Evolutionary conservation across 2,888 invertebrate genomes (phyloP).

Genomic region (Dryobotodes eremita): DNA sequence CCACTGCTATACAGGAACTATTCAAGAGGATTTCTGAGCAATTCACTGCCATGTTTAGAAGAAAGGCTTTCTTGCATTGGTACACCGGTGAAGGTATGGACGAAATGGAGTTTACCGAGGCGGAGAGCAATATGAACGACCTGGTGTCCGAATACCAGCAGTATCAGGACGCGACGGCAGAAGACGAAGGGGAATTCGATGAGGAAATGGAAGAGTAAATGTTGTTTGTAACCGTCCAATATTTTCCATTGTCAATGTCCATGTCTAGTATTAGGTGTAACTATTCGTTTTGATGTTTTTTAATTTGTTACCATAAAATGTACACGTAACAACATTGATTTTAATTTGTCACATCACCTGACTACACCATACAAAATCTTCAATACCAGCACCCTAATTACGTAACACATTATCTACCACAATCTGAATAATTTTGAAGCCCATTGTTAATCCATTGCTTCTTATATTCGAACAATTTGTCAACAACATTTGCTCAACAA

Average conservation of each 20-base stretch:
- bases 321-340: constrained; percentile 31
- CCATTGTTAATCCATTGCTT: too few relatives aligned
- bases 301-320: constrained; percentile 60
- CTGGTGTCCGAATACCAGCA: constrained; percentile 97
- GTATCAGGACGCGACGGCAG: constrained; percentile 97
- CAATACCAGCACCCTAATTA: too few relatives aligned
- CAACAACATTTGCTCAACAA: too few relatives aligned
- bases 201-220: constrained; percentile 90
- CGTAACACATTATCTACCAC: too few relatives aligned
- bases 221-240: constrained; percentile 67
- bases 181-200: constrained; percentile 96
- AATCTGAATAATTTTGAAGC: too few relatives aligned
- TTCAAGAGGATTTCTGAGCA: constrained; percentile 97
- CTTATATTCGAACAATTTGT: too few relatives aligned
- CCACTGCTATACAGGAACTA: constrained; percentile 96
- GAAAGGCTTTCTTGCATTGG: constrained; percentile 99
- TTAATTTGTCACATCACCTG: background rate
- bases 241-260: constrained; percentile 72
- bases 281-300: constrained; percentile 71
- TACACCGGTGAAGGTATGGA: constrained; percentile 99
- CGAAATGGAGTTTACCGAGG: constrained; percentile 98
- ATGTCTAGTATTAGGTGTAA: constrained; percentile 80
- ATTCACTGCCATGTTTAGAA: constrained; percentile 97
- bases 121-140: constrained; percentile 98
- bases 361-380: background rate